Percentiles rank a stretch among this genome's conserved stretches.
Evolutionary conservation across 2,797 vertebrate genomes (phyloP).

Genomic region (Adelosebastes latens): DNA sequence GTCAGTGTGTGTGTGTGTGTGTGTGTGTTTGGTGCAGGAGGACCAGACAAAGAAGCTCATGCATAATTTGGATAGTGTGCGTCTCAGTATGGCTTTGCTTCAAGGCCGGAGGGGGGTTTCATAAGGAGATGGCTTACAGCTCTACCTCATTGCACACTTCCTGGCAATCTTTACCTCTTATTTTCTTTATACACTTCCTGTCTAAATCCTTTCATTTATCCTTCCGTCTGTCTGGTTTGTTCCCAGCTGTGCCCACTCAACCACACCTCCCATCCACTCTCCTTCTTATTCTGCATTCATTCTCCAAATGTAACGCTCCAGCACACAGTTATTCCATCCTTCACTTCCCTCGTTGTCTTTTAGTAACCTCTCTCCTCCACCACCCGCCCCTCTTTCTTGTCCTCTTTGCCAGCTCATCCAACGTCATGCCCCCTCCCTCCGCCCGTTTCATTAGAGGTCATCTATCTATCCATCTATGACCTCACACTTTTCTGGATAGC

Average conservation of each 20-base stretch:
- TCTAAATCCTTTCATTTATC: slow-evolving; percentile 41
- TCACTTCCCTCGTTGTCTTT: slow-evolving; percentile 18
- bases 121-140: slow-evolving; percentile 29
- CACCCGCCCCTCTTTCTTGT: not conserved
- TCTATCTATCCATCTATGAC: slow-evolving; percentile 17
- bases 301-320: slow-evolving; percentile 15
- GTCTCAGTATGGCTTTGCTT: slow-evolving; percentile 47
- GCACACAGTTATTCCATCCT: slow-evolving; percentile 15
- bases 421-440: not conserved
- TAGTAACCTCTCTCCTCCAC: slow-evolving; percentile 1
- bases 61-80: slow-evolving; percentile 51
- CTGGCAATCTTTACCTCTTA: slow-evolving; percentile 7
- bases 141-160: slow-evolving; percentile 19
- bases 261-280: not conserved
- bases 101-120: slow-evolving; percentile 35
- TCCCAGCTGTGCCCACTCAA: slow-evolving; percentile 42
- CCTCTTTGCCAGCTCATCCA: not conserved
- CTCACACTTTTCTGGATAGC: slow-evolving; percentile 31
- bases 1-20: slow-evolving; percentile 12
- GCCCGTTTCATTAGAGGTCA: not conserved
- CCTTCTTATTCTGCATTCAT: slow-evolving; percentile 1
- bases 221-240: slow-evolving; percentile 17
- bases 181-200: slow-evolving; percentile 6
- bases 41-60: slow-evolving; percentile 61
- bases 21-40: slow-evolving; percentile 13